These are phyloP conservation scores for Sinosuthora webbiana DNA, from an alignment of 2,113 vertebrate genomes.

Conservation along the genomic window DNA sequence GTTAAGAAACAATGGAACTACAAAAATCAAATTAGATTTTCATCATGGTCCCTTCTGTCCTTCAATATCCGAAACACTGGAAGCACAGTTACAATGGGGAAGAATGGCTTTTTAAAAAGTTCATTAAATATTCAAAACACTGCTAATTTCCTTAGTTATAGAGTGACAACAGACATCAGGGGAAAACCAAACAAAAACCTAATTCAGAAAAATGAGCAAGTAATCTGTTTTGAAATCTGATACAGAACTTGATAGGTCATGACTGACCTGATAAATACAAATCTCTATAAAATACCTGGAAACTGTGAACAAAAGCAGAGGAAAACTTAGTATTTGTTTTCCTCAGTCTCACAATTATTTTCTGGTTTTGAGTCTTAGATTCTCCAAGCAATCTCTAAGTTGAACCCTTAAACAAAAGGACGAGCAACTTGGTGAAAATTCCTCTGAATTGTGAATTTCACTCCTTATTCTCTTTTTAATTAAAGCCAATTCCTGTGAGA, in stretches of 20 bases:
- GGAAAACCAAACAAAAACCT: background rate
- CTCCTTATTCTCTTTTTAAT: background rate
- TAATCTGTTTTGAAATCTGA: constrained; percentile 2
- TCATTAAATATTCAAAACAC: constrained; percentile 27
- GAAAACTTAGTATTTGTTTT: background rate
- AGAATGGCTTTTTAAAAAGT: constrained; percentile 18
- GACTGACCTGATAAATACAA: background rate
- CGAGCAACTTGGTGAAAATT: background rate
- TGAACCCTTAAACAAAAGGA: background rate
- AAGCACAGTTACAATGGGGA: background rate
- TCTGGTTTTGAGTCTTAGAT: background rate
- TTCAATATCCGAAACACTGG: constrained; percentile 18
- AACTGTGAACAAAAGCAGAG: background rate
- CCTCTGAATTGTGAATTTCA: background rate
- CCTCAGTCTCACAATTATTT: background rate
- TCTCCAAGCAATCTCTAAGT: background rate
- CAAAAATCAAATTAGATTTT: constrained; percentile 19
- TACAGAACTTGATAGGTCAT: background rate
- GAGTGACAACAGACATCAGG: background rate
- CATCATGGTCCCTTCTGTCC: background rate
- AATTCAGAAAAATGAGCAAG: constrained; percentile 13
- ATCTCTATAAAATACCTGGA: background rate
- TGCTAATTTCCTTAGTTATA: background rate
- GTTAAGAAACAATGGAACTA: constrained; percentile 32
- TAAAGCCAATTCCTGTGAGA: background rate